A percentile compares a stretch with the other conserved stretches of the same genome.
These are phyloP conservation scores for Laterallus jamaicensis DNA, from an alignment of 2,113 vertebrate genomes.

Conservation along the genomic window DNA sequence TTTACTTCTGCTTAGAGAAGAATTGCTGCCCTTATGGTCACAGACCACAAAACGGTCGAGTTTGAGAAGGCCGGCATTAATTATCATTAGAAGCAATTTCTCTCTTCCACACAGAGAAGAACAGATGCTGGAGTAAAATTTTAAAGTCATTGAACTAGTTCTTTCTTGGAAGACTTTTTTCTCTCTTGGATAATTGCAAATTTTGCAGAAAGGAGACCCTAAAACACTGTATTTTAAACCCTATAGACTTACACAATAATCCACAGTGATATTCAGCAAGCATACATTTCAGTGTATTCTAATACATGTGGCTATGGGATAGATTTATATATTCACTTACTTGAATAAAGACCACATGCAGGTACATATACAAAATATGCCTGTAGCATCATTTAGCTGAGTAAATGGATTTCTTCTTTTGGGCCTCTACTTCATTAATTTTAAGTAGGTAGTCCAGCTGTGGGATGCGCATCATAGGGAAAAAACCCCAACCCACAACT, in stretches of 20 bases:
- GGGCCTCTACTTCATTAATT: not conserved
- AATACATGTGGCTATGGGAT: not conserved
- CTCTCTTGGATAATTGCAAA: not conserved
- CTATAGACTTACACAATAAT: not conserved
- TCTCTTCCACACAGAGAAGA: not conserved
- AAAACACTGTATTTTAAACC: not conserved
- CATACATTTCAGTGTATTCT: not conserved
- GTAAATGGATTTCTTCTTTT: not conserved
- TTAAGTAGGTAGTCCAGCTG: not conserved
- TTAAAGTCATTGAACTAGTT: not conserved
- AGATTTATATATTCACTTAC: not conserved
- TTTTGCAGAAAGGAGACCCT: not conserved
- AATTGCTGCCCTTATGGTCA: not conserved
- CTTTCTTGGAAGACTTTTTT: not conserved
- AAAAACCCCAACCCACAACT: accelerated
- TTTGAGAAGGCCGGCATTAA: not conserved
- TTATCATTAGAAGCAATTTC: not conserved
- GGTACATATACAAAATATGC: not conserved
- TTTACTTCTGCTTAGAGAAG: not conserved
- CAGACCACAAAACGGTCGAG: not conserved
- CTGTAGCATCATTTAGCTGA: not conserved
- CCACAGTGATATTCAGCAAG: not conserved
- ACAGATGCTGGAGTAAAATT: not conserved
- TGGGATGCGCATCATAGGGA: not conserved
- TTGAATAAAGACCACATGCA: not conserved